A percentile compares a stretch with the other conserved stretches of the same genome.
phyloP scores from a whole-genome alignment of 2,888 invertebrate genomes.

The Dinocampus coccinellae region DNA sequence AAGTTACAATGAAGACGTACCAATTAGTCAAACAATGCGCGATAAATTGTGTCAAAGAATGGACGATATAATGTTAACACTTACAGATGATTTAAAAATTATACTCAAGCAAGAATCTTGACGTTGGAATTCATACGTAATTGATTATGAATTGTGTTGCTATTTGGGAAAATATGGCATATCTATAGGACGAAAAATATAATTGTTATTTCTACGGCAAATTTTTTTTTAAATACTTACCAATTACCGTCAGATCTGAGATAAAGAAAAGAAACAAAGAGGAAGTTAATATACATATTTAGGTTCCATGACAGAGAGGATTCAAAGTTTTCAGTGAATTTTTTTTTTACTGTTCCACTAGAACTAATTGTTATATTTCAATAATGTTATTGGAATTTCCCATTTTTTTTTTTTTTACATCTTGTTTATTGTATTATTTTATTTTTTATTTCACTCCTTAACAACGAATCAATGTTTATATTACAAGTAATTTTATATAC shows the following conservation, averaged over 20 bases:
- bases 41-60: constrained; percentile 79
- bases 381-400: neutral
- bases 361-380: neutral
- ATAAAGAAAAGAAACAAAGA: neutral
- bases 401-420: neutral
- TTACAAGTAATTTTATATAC: constrained; percentile 5
- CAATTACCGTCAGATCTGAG: neutral
- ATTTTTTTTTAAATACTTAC: neutral
- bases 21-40: constrained; percentile 74
- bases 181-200: constrained; percentile 20
- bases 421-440: neutral
- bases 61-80: constrained; percentile 83
- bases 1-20: constrained; percentile 72
- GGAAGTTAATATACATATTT: neutral
- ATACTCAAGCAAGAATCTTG: constrained; percentile 78
- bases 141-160: constrained; percentile 25
- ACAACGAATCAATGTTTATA: neutral
- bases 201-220: neutral
- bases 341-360: neutral
- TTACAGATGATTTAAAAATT: constrained; percentile 89
- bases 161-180: constrained; percentile 14
- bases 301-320: constrained; percentile 6
- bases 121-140: constrained; percentile 62
- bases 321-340: neutral
- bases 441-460: neutral